Base-by-base conservation (phyloP, 2,797 vertebrate genomes). In the Karalla daura region DNA sequence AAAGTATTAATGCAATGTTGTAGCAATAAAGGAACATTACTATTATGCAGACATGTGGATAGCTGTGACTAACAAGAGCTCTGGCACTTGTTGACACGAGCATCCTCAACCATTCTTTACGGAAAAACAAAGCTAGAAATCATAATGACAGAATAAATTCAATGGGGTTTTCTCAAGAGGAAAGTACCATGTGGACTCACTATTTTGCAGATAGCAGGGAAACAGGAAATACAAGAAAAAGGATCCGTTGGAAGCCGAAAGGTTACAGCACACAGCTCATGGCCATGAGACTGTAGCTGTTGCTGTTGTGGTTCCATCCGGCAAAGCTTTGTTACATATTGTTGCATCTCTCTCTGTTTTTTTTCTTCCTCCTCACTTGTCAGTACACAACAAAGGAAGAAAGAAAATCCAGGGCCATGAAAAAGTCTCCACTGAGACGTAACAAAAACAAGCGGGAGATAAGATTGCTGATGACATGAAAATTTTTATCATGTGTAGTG, bases 111-210 rank as follows among this genome's bases (percentile, higher is more conserved):
- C 39, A 14, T 56, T 68, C 30, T 55, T 43, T 18, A n/a, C 66
- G 37, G 53, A 78, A 66, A 73, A 85, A 77, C 59, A 18, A 81
- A 83, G 70, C 63, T 63, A 30, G 55, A 25, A 15, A 36, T 78
- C 25, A 7, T 24, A 43, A 52, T 79, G 76, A 82, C 77, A 80
- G 69, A 84, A 81, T 76, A 54, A 21, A 76, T 84, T 80, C 64
- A 17, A 20, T 64, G 53, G 66, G 28, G 44, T 58, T 78, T 72
- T 71, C 62, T 45, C 55, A 62, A 70, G 51, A 56, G 63, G 58
- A 55, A 72, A 74, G 74, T 68, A 69, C 27, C 8, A 30, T 36
- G 81, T 61, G 52, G 63, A 71, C 36, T 43, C 40, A 18, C 18
- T 62, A 37, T 47, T 52, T 71, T 18, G 12, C 52, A 71, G 70